Evolutionary conservation across 2,888 invertebrate genomes (phyloP), one percentile per base, ranked within the genome.

Genomic region (Sinodicranocentrus sp.): DNA sequence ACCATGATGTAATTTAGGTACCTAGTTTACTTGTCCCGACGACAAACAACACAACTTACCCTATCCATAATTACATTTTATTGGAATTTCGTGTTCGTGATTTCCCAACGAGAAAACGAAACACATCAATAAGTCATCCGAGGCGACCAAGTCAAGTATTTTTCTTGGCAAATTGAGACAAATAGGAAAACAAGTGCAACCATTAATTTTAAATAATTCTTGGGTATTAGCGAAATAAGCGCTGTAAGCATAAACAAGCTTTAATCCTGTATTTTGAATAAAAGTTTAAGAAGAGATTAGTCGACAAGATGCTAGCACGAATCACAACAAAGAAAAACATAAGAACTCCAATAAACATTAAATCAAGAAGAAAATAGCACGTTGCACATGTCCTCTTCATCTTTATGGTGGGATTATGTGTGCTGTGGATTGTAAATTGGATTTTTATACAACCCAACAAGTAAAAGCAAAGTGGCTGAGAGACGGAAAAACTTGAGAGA

Each of bases 171-270:
- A 76, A 76, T 76, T 65, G 63, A 76, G 76, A 67, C 67, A 76
- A 67, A 75, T 75, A 65, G 63, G 75, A 75, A 43, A 76, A 57
- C 76, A 67, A 76, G 67, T 57, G 76, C 33, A 76, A 67, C 76
- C 67, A 76, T 76, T 67, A 65, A 76, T 76, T 48, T 76, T 65
- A 25, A 25, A 26, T 54, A 67, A 76, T 76, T 65, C 25, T n/a
- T 54, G 2, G 48, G 48, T 15, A 10, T 48, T 48, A 48, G 48
- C 48, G n/a, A 48, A 48, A 48, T 15, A 33, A 33, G 33, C 3
- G 33, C 3, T 3, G 33, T 33, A 48, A 48, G n/a, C 15, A 48
- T n/a, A 48, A 48, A 48, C 48, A 48, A 48, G n/a, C 5, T 48
- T 48, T 48, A 33, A 48, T 48, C 48, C 48, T 2, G 48, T 48